Base-by-base conservation (phyloP, 1,140 invertebrate species). In the Galendromus occidentalis region DNA sequence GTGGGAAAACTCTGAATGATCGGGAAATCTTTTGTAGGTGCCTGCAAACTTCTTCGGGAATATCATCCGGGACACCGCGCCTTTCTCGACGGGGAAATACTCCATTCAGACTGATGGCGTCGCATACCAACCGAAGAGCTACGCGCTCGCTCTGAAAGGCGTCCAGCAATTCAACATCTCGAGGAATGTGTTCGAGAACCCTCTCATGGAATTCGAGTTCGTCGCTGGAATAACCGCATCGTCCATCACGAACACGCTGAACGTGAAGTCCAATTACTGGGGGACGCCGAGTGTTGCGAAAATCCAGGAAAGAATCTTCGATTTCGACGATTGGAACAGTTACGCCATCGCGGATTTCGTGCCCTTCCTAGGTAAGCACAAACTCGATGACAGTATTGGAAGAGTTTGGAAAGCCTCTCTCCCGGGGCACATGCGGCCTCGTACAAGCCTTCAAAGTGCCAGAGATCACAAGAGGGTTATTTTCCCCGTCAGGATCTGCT, bases 311-410 rank as follows among this genome's bases (percentile, higher is more conserved):
- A 82, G 85, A 73, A 95, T 99, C 70, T 98, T 99, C 75, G 96
- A 98, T 78, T 97, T 98, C 78, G 92, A 99, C 75, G 94, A 98
- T 73, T 98, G 95, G 95, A 99, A 98, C 74, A 91, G 91, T 76
- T 93, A 92, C 75, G 91, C 92, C 0, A 82, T 93, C 42, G 92
- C 91, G 0, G 80, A 85, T 20, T 98, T 86, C 75, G 80, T 83
- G 66, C 94, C 93, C 0, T 98, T 85, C 75, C 79, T 96, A n/a
- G 69, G 72, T 6, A 67, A 67, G 12, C 68, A 73, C 22, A 71
- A 73, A 68, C 71, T 74, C 44, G 69, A 72, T 64, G 70, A 72
- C 44, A 71, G 14, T 44, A 69, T 39, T 39, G 33, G 33, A 39
- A 39, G 33, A 39, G 9, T 39, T 39, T 39, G 4, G 33, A 39